These are phyloP conservation scores for Bombyx mandarina DNA, from an alignment of 1,140 invertebrate genomes.

Conservation along the genomic window DNA sequence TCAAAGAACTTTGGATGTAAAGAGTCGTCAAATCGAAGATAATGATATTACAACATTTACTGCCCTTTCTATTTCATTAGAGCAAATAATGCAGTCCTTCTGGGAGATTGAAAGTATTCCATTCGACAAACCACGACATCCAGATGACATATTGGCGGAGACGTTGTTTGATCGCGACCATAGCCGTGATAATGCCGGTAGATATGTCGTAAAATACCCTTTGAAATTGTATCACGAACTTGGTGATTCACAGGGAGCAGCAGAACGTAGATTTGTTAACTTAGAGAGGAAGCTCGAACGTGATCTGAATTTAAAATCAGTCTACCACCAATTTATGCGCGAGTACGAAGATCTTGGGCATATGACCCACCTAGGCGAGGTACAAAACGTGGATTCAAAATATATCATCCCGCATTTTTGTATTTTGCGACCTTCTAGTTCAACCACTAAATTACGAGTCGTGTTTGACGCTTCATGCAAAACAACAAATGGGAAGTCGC, in stretches of 20 bases:
- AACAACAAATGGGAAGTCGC: background rate
- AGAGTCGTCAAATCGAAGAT: background rate
- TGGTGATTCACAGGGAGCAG: background rate
- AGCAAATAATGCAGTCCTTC: background rate
- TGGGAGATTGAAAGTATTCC: background rate
- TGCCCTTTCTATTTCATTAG: background rate
- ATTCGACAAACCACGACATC: too few species aligned
- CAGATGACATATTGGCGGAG: background rate
- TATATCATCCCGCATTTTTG: background rate
- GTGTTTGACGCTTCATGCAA: background rate
- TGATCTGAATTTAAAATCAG: background rate
- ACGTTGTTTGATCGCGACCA: background rate
- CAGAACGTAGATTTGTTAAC: background rate
- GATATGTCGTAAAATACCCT: background rate
- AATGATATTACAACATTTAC: constrained; percentile 1
- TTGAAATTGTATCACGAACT: background rate
- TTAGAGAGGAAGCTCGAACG: background rate
- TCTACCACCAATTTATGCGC: constrained; percentile 1
- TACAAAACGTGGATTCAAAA: background rate
- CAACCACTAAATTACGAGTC: background rate
- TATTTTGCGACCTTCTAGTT: background rate
- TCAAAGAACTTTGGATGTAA: too few species aligned
- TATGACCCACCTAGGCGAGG: background rate
- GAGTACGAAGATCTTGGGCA: background rate
- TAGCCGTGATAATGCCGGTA: background rate